These are phyloP conservation scores for Drepanosiphum platanoidis DNA, from an alignment of 2,888 invertebrate genomes.

Conservation along the genomic window DNA sequence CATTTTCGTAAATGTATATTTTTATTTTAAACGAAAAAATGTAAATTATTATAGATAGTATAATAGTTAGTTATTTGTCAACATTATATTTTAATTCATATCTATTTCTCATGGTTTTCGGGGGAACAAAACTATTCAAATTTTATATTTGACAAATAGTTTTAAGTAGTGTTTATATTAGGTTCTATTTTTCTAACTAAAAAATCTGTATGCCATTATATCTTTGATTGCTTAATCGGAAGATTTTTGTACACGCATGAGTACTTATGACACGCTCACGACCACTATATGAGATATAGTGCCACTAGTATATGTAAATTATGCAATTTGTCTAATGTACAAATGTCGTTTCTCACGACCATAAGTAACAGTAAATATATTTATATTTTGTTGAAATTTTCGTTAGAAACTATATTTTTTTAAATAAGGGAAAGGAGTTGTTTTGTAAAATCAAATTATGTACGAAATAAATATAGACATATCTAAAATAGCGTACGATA, in stretches of 20 bases:
- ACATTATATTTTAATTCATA: too few relatives aligned
- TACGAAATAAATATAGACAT: not conserved
- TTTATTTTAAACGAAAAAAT: too few relatives aligned
- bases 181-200: not conserved
- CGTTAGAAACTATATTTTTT: not conserved
- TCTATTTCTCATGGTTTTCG: too few relatives aligned
- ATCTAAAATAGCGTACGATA: not conserved
- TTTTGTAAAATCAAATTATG: not conserved
- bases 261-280: constrained; percentile 9
- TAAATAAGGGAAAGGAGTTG: constrained; percentile 2
- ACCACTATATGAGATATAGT: not conserved
- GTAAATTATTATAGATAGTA: too few relatives aligned
- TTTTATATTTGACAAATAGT: not conserved
- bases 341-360: constrained; percentile 28
- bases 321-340: constrained; percentile 5
- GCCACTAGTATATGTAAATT: not conserved
- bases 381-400: constrained; percentile 23
- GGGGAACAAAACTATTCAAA: not conserved
- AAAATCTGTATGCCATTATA: not conserved
- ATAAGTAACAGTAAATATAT: not conserved
- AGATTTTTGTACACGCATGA: constrained; percentile 34
- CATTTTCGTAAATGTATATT: too few relatives aligned
- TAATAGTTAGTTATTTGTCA: too few relatives aligned
- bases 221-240: constrained; percentile 23
- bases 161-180: not conserved